phyloP scores from a whole-genome alignment of 2,113 vertebrate genomes.

The Panthera tigris region DNA sequence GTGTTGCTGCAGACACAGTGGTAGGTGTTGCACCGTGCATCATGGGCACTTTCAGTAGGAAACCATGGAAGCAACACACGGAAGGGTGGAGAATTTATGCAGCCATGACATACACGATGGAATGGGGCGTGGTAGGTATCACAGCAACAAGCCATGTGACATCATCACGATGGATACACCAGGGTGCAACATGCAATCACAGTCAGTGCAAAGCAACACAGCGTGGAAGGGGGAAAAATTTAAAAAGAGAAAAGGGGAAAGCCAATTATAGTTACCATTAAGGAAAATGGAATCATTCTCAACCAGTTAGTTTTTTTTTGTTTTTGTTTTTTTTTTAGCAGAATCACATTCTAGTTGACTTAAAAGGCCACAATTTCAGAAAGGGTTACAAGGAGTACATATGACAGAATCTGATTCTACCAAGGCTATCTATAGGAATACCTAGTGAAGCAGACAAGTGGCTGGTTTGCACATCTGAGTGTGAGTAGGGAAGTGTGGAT shows the following conservation, averaged over 20 bases:
- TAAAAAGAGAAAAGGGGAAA: constrained; percentile 89
- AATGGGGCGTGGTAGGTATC: constrained; percentile 89
- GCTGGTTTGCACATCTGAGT: neutral
- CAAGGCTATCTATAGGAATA: constrained; percentile 10
- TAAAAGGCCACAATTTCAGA: constrained; percentile 80
- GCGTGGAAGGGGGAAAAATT: constrained; percentile 81
- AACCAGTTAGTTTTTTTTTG: constrained; percentile 83
- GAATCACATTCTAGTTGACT: constrained; percentile 84
- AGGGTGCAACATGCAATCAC: constrained; percentile 87
- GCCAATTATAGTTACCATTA: constrained; percentile 93
- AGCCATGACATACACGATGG: constrained; percentile 91
- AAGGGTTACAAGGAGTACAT: constrained; percentile 61
- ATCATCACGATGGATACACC: constrained; percentile 91
- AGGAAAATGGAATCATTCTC: constrained; percentile 87
- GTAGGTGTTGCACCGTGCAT: constrained; percentile 98
- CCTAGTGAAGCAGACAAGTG: constrained; percentile 9
- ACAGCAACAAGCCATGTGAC: constrained; percentile 93
- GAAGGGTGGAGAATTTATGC: constrained; percentile 92
- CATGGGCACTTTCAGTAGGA: constrained; percentile 98
- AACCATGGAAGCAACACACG: constrained; percentile 92
- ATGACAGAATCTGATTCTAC: constrained; percentile 2
- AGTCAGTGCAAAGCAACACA: constrained; percentile 90
- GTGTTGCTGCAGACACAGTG: constrained; percentile 97
- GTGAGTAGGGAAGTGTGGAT: neutral
- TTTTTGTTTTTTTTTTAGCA: constrained; percentile 73